These are phyloP conservation scores for Coreius guichenoti DNA, from an alignment of 2,797 vertebrate species.

Conservation along the genomic window DNA sequence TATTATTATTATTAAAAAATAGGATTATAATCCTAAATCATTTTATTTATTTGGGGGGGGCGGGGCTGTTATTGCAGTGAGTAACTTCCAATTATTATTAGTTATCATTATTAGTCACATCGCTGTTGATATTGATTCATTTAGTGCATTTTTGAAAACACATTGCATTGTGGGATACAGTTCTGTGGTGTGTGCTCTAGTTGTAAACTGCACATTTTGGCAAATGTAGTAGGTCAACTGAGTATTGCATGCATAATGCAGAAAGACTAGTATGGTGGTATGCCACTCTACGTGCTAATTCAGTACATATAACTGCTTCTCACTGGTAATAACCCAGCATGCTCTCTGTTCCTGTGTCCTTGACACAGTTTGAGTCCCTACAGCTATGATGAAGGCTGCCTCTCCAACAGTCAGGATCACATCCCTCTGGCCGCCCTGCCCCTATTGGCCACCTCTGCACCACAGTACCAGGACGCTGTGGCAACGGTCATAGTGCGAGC, in stretches of 20 bases:
- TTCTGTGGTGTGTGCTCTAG: not conserved
- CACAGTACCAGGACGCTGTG: conserved; percentile 95
- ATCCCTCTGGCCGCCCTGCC: conserved; percentile 95
- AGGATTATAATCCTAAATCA: not conserved
- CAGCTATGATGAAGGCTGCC: conserved; percentile 93
- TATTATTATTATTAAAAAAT: not conserved
- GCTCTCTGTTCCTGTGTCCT: conserved; percentile 28
- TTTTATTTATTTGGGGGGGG: not conserved
- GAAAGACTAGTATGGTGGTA: not conserved
- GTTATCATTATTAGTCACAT: not conserved
- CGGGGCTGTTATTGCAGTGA: not conserved
- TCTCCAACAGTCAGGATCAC: conserved; percentile 98
- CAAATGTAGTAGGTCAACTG: not conserved
- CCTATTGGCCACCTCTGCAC: conserved; percentile 91
- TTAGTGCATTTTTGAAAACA: not conserved
- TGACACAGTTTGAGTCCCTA: conserved; percentile 90
- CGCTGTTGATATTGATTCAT: not conserved
- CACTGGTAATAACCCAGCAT: conserved; percentile 1
- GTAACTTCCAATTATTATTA: not conserved
- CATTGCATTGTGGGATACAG: not conserved
- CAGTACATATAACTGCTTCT: not conserved
- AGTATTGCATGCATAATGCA: not conserved
- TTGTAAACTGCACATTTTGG: not conserved
- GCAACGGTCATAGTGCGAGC: conserved; percentile 90
- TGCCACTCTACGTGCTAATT: not conserved